Conservation (phyloP, 2,888 invertebrate species). For the Torymus tubicola region DNA sequence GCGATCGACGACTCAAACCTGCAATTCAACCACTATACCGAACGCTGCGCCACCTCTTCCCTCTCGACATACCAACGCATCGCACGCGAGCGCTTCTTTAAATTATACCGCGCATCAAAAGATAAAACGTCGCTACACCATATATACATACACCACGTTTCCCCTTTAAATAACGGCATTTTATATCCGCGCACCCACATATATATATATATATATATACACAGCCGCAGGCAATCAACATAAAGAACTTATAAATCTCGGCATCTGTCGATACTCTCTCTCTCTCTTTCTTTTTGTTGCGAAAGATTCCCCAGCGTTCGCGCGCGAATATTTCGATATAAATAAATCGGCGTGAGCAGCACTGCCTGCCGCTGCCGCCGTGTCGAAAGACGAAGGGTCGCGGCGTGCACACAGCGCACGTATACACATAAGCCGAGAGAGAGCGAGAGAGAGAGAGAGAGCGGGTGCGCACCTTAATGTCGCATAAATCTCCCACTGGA, state of each 20-base stretch:
- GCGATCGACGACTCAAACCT: too few species aligned
- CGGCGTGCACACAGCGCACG: slow-evolving; percentile 5
- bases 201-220: too few species aligned
- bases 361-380: not conserved
- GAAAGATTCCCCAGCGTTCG: slow-evolving; percentile 45
- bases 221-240: slow-evolving; percentile 50
- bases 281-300: too few species aligned
- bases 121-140: slow-evolving; percentile 25
- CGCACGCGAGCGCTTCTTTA: not conserved
- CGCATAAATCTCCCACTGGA: slow-evolving; percentile 75
- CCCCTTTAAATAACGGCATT: slow-evolving; percentile 19
- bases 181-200: not conserved
- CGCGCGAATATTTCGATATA: slow-evolving; percentile 58
- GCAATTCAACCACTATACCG: too few species aligned
- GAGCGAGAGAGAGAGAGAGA: slow-evolving; percentile 20
- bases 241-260: slow-evolving; percentile 58
- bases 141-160: not conserved
- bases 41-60: too few species aligned
- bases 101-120: slow-evolving; percentile 48
- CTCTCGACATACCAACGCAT: too few species aligned
- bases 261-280: slow-evolving; percentile 43
- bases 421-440: slow-evolving; percentile 28
- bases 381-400: slow-evolving; percentile 55
- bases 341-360: slow-evolving; percentile 48
- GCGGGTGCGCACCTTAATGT: slow-evolving; percentile 72